These are phyloP conservation scores for Oncorhynchus gorbuscha DNA, from an alignment of 2,113 vertebrate genomes.

Conservation along the genomic window DNA sequence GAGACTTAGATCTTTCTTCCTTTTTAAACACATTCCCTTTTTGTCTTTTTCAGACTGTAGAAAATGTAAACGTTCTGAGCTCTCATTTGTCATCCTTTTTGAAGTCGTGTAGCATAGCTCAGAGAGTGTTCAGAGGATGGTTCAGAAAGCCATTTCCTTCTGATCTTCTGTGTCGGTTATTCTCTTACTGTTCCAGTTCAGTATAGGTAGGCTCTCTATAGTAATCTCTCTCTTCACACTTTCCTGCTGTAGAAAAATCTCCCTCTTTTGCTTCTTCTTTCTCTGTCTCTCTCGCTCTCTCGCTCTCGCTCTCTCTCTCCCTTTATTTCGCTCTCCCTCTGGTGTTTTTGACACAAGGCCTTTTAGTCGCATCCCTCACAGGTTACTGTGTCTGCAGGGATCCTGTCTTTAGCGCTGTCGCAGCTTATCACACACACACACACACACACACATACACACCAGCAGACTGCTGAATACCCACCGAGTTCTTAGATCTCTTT, in stretches of 20 bases:
- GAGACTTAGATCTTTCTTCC: not conserved
- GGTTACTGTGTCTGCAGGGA: too few species aligned
- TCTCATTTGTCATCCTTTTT: not conserved
- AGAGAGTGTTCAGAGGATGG: not conserved
- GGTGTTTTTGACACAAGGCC: not conserved
- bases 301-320: not conserved
- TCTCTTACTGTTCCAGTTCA: too few species aligned
- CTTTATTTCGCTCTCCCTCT: not conserved
- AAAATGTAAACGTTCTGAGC: not conserved
- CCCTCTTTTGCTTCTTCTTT: not conserved
- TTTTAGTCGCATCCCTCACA: too few species aligned
- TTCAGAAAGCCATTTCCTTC: conserved; percentile 1
- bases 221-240: too few species aligned
- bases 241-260: too few species aligned
- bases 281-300: conserved; percentile 15
- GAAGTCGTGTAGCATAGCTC: not conserved
- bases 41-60: not conserved
- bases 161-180: not conserved
- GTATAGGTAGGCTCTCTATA: too few species aligned
- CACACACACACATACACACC: not conserved
- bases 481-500: conserved; percentile 8
- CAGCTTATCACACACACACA: not conserved
- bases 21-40: not conserved
- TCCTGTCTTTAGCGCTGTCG: too few species aligned
- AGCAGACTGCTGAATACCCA: not conserved